Percentiles rank a stretch among this genome's conserved stretches.
Evolutionary conservation across 2,113 vertebrate genomes (phyloP).

Genomic region (Gambusia holbrooki): DNA sequence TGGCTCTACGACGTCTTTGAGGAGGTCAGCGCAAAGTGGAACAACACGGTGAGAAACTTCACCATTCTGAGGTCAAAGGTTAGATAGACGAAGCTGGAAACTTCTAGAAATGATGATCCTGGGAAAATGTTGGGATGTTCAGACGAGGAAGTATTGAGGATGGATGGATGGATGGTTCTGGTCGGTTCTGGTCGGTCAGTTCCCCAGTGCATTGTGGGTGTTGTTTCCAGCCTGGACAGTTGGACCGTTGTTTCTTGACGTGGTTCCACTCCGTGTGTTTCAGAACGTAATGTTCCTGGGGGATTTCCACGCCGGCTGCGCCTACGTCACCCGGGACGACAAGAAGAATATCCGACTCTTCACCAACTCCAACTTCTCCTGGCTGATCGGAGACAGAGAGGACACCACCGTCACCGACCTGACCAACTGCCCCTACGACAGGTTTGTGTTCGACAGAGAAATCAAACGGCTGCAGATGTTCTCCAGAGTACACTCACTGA

Average conservation of each 20-base stretch:
- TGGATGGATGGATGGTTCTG: too few relatives aligned
- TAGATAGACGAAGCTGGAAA: too few relatives aligned
- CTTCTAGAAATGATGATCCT: too few relatives aligned
- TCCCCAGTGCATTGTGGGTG: too few relatives aligned
- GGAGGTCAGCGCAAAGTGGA: constrained; percentile 57
- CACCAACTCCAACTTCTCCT: constrained; percentile 38
- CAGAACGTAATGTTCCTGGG: constrained; percentile 74
- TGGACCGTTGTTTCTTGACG: neutral
- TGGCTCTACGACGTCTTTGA: constrained; percentile 63
- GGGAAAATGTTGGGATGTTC: too few relatives aligned
- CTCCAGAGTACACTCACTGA: neutral
- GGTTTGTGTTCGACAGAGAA: constrained; percentile 29
- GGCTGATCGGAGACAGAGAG: constrained; percentile 66
- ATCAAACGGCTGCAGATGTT: neutral
- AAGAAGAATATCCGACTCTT: constrained; percentile 59
- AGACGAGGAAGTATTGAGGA: too few relatives aligned
- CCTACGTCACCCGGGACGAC: constrained; percentile 36
- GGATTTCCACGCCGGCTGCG: constrained; percentile 69
- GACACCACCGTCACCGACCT: constrained; percentile 55
- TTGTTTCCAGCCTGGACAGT: too few relatives aligned
- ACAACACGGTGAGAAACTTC: constrained; percentile 48
- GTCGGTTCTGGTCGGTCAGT: too few relatives aligned
- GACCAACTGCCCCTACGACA: constrained; percentile 67
- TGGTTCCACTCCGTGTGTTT: neutral
- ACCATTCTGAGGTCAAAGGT: too few relatives aligned